Evolutionary conservation across 2,888 invertebrate species (phyloP).

Genomic region (Platycheirus albimanus): DNA sequence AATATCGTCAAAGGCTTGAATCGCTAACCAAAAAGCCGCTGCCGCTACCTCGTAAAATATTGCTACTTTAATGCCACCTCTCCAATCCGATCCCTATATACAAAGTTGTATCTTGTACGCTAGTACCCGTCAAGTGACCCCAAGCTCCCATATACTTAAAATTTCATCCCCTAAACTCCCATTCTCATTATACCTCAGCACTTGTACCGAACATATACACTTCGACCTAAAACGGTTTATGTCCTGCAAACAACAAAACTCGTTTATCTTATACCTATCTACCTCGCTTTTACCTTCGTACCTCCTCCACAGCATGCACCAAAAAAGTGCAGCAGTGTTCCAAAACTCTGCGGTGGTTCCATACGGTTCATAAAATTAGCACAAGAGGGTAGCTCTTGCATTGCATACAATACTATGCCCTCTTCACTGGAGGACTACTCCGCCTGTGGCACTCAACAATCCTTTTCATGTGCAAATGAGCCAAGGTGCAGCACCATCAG

Average conservation of each 20-base stretch:
- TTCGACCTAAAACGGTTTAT: slow-evolving; percentile 73
- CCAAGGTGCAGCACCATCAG: slow-evolving; percentile 57
- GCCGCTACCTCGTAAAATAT: slow-evolving; percentile 67
- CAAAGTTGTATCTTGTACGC: slow-evolving; percentile 11
- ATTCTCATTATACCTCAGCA: slow-evolving; percentile 35
- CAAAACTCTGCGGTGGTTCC: slow-evolving; percentile 62
- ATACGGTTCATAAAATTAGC: slow-evolving; percentile 70
- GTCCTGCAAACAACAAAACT: slow-evolving; percentile 74
- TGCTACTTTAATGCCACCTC: slow-evolving; percentile 64
- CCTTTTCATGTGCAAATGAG: slow-evolving; percentile 71
- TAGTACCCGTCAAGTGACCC: slow-evolving; percentile 48
- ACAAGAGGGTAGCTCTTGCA: slow-evolving; percentile 52
- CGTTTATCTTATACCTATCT: slow-evolving; percentile 72
- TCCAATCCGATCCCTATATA: slow-evolving; percentile 33
- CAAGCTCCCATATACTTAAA: slow-evolving; percentile 33
- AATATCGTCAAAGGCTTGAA: slow-evolving; percentile 36
- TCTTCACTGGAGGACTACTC: slow-evolving; percentile 49
- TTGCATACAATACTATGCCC: slow-evolving; percentile 46
- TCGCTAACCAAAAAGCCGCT: slow-evolving; percentile 57
- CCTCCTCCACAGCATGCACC: slow-evolving; percentile 34
- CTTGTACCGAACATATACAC: slow-evolving; percentile 49
- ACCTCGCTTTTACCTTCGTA: slow-evolving; percentile 41
- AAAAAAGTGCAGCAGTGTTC: slow-evolving; percentile 58
- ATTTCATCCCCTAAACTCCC: slow-evolving; percentile 10
- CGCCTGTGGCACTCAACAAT: slow-evolving; percentile 49